Evolutionary conservation across 92 coral and sea anemone species (phyloP).

Genomic region (Palythoa caribaeorum): DNA sequence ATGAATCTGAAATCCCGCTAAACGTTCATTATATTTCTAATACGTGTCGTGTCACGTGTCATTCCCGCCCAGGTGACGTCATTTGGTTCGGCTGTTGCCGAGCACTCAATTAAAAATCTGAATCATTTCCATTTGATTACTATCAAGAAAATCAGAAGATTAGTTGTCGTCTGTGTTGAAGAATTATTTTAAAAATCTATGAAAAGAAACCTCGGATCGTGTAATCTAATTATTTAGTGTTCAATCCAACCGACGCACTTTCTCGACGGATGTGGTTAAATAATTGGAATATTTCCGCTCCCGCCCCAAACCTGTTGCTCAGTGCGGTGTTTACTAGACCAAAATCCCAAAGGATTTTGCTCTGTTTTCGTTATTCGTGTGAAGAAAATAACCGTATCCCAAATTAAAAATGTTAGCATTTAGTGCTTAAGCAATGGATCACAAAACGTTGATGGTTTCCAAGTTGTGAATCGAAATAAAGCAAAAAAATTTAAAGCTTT

Average conservation of each 20-base stretch:
- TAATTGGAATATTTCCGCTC: background rate
- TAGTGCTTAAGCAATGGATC: no score
- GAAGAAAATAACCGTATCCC: no score
- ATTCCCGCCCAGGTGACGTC: background rate
- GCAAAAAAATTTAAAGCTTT: background rate
- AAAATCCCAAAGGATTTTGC: background rate
- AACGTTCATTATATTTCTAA: background rate
- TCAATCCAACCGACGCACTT: background rate
- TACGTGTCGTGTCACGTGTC: background rate
- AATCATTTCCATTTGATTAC: background rate
- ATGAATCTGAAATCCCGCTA: background rate
- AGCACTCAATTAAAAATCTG: background rate
- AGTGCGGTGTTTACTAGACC: background rate
- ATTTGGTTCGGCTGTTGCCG: background rate
- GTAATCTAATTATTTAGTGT: background rate
- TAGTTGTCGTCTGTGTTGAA: background rate
- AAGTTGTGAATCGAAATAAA: no score
- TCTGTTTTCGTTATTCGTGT: background rate
- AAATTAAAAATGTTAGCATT: no score
- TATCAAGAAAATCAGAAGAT: background rate
- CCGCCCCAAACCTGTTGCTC: background rate
- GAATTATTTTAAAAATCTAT: background rate
- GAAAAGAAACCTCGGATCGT: background rate
- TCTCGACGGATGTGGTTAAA: slow-evolving; percentile 31
- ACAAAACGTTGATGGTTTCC: no score